Evolutionary conservation across 1,140 invertebrate species (phyloP), one percentile per base, ranked within the genome.

Genomic region (Drosophila willistoni): DNA sequence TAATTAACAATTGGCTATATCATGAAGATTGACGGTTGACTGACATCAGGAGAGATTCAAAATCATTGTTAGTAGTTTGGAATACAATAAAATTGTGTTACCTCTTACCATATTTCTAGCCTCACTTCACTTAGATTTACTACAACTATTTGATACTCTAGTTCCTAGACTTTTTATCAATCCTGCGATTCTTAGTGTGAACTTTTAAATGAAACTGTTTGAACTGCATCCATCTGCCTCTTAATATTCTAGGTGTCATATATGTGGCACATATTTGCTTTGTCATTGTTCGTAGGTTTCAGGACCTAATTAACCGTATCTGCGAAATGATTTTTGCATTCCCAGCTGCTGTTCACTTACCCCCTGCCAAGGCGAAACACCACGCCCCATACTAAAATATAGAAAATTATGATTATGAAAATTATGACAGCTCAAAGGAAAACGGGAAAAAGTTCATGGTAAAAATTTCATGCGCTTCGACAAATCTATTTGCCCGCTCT

Each of bases 371-470:
- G 44, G 17, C 59, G n/a, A 76, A 39, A 56, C 33, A 61, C 63
- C 79, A 87, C 83, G 83, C 83, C 83, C 77, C 54, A 39, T 64
- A 73, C 44, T 73, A 83, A 87, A 86, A 71, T 83, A 69, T 29
- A 33, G 54, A 55, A 87, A 86, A 83, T 89, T 89, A 87, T 87
- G 83, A 86, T 82, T 86, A 73, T 65, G 41, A 75, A 78, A 76
- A 79, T 79, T 76, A 87, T 86, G 83, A 86, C 83, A 86, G 79
- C 83, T 69, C 76, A 42, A 54, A 57, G 17, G 19, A 13, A 34
- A 10, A 22, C n/a, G 33, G 10, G 61, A 44, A 34, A 34, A 39
- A 22, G 10, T 19, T n/a, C 25, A 41, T 39, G 19, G 44, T 1
- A 57, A 47, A 17, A 42, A 14, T 41, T 39, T 42, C 19, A 61